Evolutionary conservation across 2,113 vertebrate species (phyloP).

Genomic region (Muntiacus reevesi): DNA sequence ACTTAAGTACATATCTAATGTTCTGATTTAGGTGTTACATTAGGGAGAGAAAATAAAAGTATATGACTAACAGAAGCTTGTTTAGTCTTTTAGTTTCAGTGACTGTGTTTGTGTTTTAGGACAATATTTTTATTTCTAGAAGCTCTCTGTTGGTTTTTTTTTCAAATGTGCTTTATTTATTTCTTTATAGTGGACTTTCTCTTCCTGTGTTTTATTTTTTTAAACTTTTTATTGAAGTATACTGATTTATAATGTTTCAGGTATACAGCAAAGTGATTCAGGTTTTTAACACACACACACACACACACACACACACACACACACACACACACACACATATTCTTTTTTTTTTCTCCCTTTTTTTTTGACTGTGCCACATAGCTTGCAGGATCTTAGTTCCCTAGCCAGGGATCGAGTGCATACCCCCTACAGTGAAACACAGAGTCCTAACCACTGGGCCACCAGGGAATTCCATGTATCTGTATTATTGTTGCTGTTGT

Average conservation of each 20-base stretch:
- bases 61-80: neutral
- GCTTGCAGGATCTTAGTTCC: neutral
- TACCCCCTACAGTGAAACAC: neutral
- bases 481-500: neutral
- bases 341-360: neutral
- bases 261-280: neutral
- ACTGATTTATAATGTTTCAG: neutral
- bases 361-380: neutral
- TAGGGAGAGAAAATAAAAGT: neutral
- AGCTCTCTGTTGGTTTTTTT: neutral
- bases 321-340: neutral
- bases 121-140: neutral
- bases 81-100: neutral
- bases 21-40: neutral
- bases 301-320: too few species aligned
- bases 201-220: neutral
- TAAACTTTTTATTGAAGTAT: neutral
- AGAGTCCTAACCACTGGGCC: neutral
- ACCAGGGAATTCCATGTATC: neutral
- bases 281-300: neutral
- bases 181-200: neutral
- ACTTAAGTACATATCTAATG: neutral
- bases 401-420: accelerated
- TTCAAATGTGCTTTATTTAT: neutral
- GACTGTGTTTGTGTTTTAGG: neutral